A percentile compares a stretch with the other conserved stretches of the same genome.
These are phyloP conservation scores for Geophilus truncorum DNA, from an alignment of 2,888 invertebrate genomes.

Conservation along the genomic window DNA sequence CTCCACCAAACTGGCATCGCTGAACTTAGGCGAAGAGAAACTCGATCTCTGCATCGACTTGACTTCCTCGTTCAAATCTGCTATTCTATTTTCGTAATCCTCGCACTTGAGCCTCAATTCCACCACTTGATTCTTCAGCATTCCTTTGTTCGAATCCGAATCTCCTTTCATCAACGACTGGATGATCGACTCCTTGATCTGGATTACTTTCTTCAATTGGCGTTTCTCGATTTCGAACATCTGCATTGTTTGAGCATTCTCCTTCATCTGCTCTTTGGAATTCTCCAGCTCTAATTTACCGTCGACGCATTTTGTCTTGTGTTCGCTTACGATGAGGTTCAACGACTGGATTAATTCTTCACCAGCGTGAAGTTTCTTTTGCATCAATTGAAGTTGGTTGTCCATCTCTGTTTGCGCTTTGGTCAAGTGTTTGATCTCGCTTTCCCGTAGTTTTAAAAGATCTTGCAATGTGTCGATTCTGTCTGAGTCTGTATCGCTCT, in stretches of 20 bases:
- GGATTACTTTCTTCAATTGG: background rate
- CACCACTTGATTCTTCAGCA: background rate
- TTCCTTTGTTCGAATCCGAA: background rate
- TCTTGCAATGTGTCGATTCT: background rate
- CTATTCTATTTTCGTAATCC: background rate
- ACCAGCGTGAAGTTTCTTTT: background rate
- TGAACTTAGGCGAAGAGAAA: background rate
- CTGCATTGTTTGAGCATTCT: background rate
- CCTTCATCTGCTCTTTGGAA: background rate
- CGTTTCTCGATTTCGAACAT: background rate
- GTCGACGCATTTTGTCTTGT: background rate
- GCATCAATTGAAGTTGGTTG: background rate
- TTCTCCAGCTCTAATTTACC: background rate
- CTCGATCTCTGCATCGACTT: background rate
- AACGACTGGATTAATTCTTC: background rate
- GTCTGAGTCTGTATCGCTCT: background rate
- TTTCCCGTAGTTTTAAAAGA: background rate
- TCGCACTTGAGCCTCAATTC: slow-evolving; percentile 21
- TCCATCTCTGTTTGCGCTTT: slow-evolving; percentile 19
- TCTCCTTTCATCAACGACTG: slow-evolving; percentile 22
- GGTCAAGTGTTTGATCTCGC: background rate
- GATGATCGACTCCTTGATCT: slow-evolving; percentile 29
- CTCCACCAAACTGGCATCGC: background rate
- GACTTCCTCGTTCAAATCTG: background rate
- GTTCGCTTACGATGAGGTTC: background rate